Conservation (phyloP, 1,140 invertebrate species). For the Asobara japonica region DNA sequence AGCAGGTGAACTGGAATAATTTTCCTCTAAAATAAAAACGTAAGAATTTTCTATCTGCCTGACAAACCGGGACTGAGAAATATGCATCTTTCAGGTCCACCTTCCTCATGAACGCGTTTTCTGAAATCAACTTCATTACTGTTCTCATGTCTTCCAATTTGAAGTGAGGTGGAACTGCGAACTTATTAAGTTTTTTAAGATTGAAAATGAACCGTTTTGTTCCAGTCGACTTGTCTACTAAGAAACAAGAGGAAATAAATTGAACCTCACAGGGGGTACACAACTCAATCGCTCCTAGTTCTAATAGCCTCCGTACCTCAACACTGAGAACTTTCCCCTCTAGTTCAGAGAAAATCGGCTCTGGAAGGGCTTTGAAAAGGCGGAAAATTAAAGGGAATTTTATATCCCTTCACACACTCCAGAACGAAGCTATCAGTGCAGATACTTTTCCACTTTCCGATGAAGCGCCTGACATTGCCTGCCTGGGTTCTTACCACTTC, state of each 20-base stretch:
- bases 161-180: constrained; percentile 30
- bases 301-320: too few species aligned
- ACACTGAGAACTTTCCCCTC: neutral
- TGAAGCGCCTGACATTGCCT: too few species aligned
- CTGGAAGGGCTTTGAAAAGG: neutral
- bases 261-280: constrained; percentile 9
- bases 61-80: constrained; percentile 32
- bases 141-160: constrained; percentile 35
- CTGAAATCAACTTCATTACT: constrained; percentile 7
- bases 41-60: constrained; percentile 38
- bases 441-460: too few species aligned
- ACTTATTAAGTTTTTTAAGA: constrained; percentile 33
- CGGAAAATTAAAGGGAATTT: too few species aligned
- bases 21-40: constrained; percentile 33
- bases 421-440: too few species aligned
- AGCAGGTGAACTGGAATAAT: constrained; percentile 37
- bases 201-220: constrained; percentile 34
- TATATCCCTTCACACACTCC: too few species aligned
- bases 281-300: constrained; percentile 22
- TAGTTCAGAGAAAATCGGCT: neutral
- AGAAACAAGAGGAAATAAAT: constrained; percentile 49
- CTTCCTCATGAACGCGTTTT: constrained; percentile 19
- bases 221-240: constrained; percentile 51
- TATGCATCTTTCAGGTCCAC: constrained; percentile 39
- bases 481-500: too few species aligned